Percentiles rank a stretch among this genome's conserved stretches.
phyloP scores from a whole-genome alignment of 2,113 vertebrate species.

The Indicator indicator region DNA sequence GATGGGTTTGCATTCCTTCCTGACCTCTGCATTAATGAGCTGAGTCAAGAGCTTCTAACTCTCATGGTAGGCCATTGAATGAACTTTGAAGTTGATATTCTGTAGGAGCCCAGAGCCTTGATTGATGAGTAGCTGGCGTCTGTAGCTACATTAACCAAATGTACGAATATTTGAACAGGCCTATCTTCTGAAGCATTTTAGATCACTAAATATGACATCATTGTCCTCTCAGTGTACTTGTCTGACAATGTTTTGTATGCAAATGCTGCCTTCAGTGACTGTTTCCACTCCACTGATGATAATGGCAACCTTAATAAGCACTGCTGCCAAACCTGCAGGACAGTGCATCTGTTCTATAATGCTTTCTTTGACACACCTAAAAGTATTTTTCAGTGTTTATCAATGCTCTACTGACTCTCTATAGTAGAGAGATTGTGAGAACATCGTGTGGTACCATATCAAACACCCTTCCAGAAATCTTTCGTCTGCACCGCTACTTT shows the following conservation, averaged over 20 bases:
- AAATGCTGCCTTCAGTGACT: background rate
- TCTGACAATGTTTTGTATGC: background rate
- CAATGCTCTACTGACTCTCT: background rate
- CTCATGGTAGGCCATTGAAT: background rate
- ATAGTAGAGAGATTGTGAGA: fast-evolving
- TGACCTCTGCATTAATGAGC: background rate
- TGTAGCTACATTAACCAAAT: background rate
- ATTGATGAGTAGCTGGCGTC: background rate
- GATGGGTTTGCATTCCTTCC: background rate
- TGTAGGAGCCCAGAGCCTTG: background rate
- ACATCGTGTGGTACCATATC: background rate
- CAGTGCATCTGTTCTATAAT: background rate
- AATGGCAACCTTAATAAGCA: background rate
- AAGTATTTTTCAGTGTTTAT: background rate
- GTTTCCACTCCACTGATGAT: background rate
- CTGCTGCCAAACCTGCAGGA: background rate
- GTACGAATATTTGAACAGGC: background rate
- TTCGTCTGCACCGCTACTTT: background rate
- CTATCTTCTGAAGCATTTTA: background rate
- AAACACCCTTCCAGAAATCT: background rate
- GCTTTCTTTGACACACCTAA: background rate
- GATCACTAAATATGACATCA: background rate
- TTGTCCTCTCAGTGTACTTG: background rate
- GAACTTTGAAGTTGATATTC: background rate
- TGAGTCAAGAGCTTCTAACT: slow-evolving; percentile 8